Base-by-base conservation (phyloP, 2,113 vertebrate species). In the Saccopteryx leptura region DNA sequence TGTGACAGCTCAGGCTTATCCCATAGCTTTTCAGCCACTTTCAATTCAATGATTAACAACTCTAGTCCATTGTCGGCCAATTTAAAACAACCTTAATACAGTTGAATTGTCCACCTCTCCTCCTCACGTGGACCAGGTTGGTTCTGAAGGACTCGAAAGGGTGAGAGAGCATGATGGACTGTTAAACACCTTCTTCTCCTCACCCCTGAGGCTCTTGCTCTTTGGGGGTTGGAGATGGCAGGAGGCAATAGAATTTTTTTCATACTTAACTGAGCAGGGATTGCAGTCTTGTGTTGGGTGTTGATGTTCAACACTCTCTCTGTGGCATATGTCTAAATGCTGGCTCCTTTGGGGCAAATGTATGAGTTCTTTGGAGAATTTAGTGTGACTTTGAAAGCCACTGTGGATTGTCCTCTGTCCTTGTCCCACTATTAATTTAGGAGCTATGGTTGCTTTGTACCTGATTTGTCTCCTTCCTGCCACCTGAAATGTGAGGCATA, bases 151-250 rank as follows among this genome's bases (percentile, higher is more conserved):
- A 26, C 46, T n/a, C 19, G 24, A 9, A 54, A 69, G 33, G 48
- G 19, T 54, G 24, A 61, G 13, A 58, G 33, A 46, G 23, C 21
- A 2, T 1, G 1, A 0, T 12, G 39, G 4, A 0, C 3, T 31
- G 15, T n/a, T 31, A 6, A 11, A 6, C 0, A 10, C 7, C 1
- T 13, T 28, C 5, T 1, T 24, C 11, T 21, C 11, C 9, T 56
- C 3, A 19, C 23, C 9, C 0, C 54, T 24, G 7, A 24, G 23
- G 52, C 18, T 39, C 33, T 3, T 26, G 58, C 31, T 66, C 58
- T 56, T 79, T n/a, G n/a, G 33, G 39, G 23, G 4, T 13, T 93
- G 65, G 52, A 75, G 50, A 83, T 5, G 14, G 90, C 13, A 54
- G 24, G 48, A 89, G 14, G 33, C 15, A 24, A 33, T 3, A 50